Evolutionary conservation across 2,888 invertebrate genomes (phyloP).

Genomic region (Caenorhabditis afra): DNA sequence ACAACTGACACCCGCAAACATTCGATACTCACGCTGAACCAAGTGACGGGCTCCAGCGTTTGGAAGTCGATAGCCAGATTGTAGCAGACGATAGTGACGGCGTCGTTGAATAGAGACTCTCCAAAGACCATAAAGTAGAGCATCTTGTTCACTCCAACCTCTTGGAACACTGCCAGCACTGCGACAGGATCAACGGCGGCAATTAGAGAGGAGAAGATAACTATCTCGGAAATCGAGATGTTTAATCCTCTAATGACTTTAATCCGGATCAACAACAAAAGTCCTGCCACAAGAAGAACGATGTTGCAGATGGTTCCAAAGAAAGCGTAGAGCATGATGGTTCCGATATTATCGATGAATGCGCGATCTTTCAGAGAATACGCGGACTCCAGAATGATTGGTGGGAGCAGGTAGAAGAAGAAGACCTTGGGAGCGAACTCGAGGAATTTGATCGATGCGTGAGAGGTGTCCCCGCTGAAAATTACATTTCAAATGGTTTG

Average conservation of each 20-base stretch:
- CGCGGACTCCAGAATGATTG: conserved; percentile 83
- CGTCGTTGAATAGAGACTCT: conserved; percentile 84
- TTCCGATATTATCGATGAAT: conserved; percentile 83
- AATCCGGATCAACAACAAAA: conserved; percentile 64
- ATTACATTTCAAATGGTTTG: background rate
- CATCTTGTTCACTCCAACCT: conserved; percentile 83
- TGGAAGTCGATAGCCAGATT: conserved; percentile 83
- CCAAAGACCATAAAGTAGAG: conserved; percentile 84
- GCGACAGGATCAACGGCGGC: conserved; percentile 85
- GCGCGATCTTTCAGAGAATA: conserved; percentile 84
- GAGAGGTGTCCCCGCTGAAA: conserved; percentile 66
- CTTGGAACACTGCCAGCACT: conserved; percentile 81
- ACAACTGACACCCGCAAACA: background rate
- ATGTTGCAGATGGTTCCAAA: conserved; percentile 81
- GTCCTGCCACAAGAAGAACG: conserved; percentile 72
- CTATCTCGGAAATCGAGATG: conserved; percentile 68
- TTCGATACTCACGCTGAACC: conserved; percentile 71
- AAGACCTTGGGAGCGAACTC: conserved; percentile 82
- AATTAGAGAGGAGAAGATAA: conserved; percentile 83
- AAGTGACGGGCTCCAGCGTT: conserved; percentile 72
- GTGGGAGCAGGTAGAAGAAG: conserved; percentile 83
- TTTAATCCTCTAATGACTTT: conserved; percentile 74
- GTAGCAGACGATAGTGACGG: conserved; percentile 84
- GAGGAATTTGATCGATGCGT: conserved; percentile 73
- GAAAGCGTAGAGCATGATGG: conserved; percentile 83